A percentile compares a stretch with the other conserved stretches of the same genome.
These are phyloP conservation scores for Nebria salina DNA, from an alignment of 2,888 invertebrate genomes.

Conservation along the genomic window DNA sequence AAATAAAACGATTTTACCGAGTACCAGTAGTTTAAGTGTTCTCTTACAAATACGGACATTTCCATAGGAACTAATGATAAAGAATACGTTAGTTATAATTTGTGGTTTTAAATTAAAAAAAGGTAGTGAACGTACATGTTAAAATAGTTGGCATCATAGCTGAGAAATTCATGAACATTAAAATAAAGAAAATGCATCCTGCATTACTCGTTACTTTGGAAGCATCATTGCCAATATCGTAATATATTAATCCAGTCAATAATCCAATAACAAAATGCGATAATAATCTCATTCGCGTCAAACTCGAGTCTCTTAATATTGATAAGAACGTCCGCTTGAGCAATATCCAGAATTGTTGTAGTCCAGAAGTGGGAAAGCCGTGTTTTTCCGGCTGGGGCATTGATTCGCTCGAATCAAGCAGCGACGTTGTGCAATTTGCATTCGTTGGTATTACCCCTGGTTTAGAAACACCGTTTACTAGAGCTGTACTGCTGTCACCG, in stretches of 20 bases:
- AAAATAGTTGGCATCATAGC: conserved; percentile 99
- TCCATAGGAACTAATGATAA: conserved; percentile 87
- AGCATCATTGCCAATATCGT: conserved; percentile 92
- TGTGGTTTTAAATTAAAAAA: neutral
- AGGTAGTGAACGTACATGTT: conserved; percentile 80
- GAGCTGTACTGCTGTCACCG: conserved; percentile 59
- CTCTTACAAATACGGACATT: conserved; percentile 93
- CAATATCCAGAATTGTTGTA: conserved; percentile 87
- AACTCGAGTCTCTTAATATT: conserved; percentile 84
- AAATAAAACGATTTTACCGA: conserved; percentile 96
- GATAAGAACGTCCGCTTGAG: conserved; percentile 85
- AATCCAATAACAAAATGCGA: conserved; percentile 90
- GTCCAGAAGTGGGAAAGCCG: conserved; percentile 83
- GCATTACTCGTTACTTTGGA: conserved; percentile 95
- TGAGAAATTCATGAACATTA: conserved; percentile 96
- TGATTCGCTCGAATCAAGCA: conserved; percentile 73
- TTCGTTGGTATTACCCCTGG: conserved; percentile 58
- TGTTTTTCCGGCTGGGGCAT: conserved; percentile 73
- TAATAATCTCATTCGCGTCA: conserved; percentile 88
- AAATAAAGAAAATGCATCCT: conserved; percentile 95
- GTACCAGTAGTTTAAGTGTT: conserved; percentile 97
- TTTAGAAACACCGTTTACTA: conserved; percentile 56
- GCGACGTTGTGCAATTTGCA: conserved; percentile 65
- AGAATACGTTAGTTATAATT: neutral
- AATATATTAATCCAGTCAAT: conserved; percentile 92